Conservation (phyloP, 2,797 vertebrate genomes). For the Gymnothorax reevesii region DNA sequence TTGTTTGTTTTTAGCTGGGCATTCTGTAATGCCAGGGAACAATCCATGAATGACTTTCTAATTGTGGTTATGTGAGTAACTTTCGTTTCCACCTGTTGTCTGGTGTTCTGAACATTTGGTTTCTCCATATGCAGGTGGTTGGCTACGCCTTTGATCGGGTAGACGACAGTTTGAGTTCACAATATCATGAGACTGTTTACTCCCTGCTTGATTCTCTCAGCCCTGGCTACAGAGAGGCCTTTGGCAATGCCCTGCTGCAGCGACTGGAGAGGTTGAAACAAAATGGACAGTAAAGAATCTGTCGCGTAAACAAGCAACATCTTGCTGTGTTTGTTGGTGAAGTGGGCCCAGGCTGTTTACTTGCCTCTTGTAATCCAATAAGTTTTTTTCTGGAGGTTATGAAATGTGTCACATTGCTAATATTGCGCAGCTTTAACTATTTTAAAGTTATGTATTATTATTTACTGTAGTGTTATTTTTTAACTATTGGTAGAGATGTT, state of each 20-base stretch:
- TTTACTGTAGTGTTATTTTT: neutral
- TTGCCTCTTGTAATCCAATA: neutral
- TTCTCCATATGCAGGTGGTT: constrained; percentile 79
- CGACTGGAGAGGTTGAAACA: constrained; percentile 89
- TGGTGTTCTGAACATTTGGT: neutral
- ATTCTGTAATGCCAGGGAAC: too few species aligned
- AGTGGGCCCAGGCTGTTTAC: constrained; percentile 34
- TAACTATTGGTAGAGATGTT: neutral
- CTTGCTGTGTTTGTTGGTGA: constrained; percentile 34
- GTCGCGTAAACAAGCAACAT: constrained; percentile 33
- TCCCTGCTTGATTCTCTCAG: constrained; percentile 93
- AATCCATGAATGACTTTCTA: too few species aligned
- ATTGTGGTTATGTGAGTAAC: too few species aligned
- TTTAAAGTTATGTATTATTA: neutral
- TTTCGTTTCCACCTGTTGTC: constrained; percentile 4
- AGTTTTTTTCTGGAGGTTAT: constrained; percentile 11
- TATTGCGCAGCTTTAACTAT: too few species aligned
- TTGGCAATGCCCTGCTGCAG: constrained; percentile 92
- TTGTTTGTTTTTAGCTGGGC: too few species aligned
- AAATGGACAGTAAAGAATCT: constrained; percentile 73
- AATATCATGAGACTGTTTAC: constrained; percentile 96
- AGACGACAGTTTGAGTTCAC: constrained; percentile 80
- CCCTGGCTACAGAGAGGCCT: constrained; percentile 94
- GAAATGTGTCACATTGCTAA: constrained; percentile 2
- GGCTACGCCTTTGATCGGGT: constrained; percentile 89